phyloP scores from a whole-genome alignment of 1,140 invertebrate species.

The Armadillidium nasatum region DNA sequence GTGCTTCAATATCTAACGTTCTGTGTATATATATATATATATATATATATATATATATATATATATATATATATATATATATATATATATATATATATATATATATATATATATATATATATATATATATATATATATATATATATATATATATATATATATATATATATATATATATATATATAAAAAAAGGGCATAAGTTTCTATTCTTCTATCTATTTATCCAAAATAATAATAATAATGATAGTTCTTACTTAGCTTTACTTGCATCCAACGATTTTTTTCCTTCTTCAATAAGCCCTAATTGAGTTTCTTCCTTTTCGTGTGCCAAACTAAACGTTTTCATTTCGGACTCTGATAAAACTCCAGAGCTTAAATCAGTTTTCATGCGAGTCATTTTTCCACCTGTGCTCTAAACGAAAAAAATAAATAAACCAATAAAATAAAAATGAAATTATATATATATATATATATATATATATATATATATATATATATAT shows the following conservation, averaged over 20 bases:
- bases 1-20: constrained; percentile 43
- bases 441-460: too few relatives aligned
- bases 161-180: too few relatives aligned
- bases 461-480: constrained; percentile 10
- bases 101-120: background rate
- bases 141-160: too few relatives aligned
- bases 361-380: constrained; percentile 31
- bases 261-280: constrained; percentile 40
- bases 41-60: background rate
- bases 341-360: constrained; percentile 36
- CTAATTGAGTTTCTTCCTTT: constrained; percentile 36
- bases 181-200: too few relatives aligned
- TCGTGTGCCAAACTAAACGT: constrained; percentile 32
- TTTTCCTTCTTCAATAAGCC: constrained; percentile 39
- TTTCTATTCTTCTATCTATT: too few relatives aligned
- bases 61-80: background rate
- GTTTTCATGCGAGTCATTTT: constrained; percentile 29
- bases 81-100: background rate
- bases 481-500: constrained; percentile 7
- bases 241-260: constrained; percentile 43
- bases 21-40: too few relatives aligned
- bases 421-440: background rate
- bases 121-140: background rate
- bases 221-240: too few relatives aligned
- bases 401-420: background rate